Conservation (phyloP, 2,797 vertebrate genomes). For the Myripristis murdjan region DNA sequence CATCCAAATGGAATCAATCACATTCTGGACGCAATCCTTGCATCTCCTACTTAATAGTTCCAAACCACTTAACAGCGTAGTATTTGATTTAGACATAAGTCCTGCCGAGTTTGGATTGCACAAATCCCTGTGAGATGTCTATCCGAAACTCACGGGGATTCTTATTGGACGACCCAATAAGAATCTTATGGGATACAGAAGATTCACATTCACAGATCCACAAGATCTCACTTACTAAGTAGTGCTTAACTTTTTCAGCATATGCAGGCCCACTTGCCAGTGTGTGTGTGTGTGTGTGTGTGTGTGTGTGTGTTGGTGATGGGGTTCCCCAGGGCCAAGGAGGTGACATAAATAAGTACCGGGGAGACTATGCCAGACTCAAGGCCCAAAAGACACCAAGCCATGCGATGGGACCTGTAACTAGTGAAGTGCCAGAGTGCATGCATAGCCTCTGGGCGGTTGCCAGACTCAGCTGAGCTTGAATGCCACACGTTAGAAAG, state of each 20-base stretch:
- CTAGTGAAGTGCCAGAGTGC: conserved; percentile 53
- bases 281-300: conserved; percentile 22
- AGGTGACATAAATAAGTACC: conserved; percentile 77
- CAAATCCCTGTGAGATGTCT: background rate
- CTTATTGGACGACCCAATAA: background rate
- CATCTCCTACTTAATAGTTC: background rate
- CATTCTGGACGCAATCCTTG: background rate
- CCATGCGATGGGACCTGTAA: conserved; percentile 56
- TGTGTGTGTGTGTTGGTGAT: conserved; percentile 19
- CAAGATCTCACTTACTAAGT: conserved; percentile 11
- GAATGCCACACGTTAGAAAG: background rate
- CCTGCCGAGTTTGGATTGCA: background rate
- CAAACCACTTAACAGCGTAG: background rate
- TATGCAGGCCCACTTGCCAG: conserved; percentile 48
- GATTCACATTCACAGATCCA: background rate
- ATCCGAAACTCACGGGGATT: background rate
- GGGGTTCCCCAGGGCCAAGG: conserved; percentile 45
- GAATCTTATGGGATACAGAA: background rate
- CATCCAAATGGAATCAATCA: background rate
- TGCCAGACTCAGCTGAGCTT: conserved; percentile 35
- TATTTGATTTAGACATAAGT: background rate
- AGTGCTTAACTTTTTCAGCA: conserved; percentile 42
- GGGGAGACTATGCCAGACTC: conserved; percentile 53
- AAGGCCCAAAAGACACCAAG: conserved; percentile 51
- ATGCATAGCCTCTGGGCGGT: conserved; percentile 52